Evolutionary conservation across 2,797 vertebrate genomes (phyloP).

Genomic region (Microctenopoma steveboyesi): DNA sequence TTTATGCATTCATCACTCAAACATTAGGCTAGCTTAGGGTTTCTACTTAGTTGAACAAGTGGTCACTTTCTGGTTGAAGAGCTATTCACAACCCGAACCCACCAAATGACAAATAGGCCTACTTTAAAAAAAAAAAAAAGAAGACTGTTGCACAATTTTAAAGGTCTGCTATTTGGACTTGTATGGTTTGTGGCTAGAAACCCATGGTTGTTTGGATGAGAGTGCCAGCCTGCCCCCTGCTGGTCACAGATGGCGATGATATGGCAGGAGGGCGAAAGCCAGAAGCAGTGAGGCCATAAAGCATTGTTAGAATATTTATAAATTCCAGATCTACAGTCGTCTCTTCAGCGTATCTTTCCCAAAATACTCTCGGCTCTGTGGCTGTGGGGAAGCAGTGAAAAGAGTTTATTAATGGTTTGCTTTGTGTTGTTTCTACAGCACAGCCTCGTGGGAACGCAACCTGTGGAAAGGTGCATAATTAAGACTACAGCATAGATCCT

Average conservation of each 20-base stretch:
- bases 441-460: slow-evolving; percentile 5
- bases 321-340: not conserved
- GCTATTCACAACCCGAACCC: slow-evolving; percentile 58
- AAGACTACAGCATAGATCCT: not conserved
- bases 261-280: not conserved
- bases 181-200: slow-evolving; percentile 32
- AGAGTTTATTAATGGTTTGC: slow-evolving; percentile 13
- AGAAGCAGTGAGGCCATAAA: not conserved
- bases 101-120: slow-evolving; percentile 59
- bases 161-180: slow-evolving; percentile 43
- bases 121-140: slow-evolving; percentile 38
- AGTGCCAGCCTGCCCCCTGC: slow-evolving; percentile 74
- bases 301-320: not conserved
- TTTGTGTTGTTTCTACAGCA: slow-evolving; percentile 4
- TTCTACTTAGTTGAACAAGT: slow-evolving; percentile 57
- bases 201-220: slow-evolving; percentile 20
- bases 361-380: not conserved
- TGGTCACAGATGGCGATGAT: slow-evolving; percentile 36
- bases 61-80: slow-evolving; percentile 55
- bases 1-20: slow-evolving; percentile 62
- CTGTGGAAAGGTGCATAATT: slow-evolving; percentile 27
- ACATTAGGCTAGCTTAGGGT: slow-evolving; percentile 39
- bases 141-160: slow-evolving; percentile 57
- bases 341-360: not conserved
- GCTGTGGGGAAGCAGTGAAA: not conserved